A percentile compares a stretch with the other conserved stretches of the same genome.
These are phyloP conservation scores for Sus cebifrons DNA, from an alignment of 2,797 vertebrate species.

Conservation along the genomic window DNA sequence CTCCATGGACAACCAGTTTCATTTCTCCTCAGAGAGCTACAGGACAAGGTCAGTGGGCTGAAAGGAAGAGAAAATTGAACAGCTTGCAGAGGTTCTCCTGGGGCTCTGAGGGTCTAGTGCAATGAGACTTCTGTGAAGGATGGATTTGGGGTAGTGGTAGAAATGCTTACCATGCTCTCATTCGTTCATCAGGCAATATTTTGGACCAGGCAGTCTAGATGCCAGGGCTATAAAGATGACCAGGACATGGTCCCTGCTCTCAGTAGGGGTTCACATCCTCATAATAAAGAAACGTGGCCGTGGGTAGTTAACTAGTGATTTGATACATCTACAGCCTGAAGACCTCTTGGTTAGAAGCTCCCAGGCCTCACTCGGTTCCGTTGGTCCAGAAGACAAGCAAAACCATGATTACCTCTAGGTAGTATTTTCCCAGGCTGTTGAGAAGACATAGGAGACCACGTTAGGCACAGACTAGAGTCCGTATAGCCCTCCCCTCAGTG, in stretches of 20 bases:
- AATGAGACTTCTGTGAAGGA: neutral
- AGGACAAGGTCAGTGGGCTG: slow-evolving; percentile 94
- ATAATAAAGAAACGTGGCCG: neutral
- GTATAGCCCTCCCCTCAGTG: neutral
- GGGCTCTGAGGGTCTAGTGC: neutral
- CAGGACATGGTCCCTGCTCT: neutral
- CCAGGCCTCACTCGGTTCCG: neutral
- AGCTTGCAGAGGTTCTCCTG: neutral
- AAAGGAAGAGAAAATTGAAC: slow-evolving; percentile 36
- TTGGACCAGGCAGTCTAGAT: neutral
- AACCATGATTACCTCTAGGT: neutral
- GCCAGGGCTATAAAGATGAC: neutral
- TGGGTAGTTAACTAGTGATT: neutral
- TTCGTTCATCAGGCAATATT: slow-evolving; percentile 12
- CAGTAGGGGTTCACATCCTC: neutral
- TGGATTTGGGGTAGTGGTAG: neutral
- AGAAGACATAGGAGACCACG: slow-evolving; percentile 14
- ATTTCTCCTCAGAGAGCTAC: slow-evolving; percentile 97
- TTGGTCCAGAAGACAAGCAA: neutral
- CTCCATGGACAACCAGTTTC: slow-evolving; percentile 97
- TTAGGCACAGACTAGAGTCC: slow-evolving; percentile 26
- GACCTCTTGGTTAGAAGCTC: slow-evolving; percentile 31
- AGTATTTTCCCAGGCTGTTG: slow-evolving; percentile 40
- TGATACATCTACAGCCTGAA: neutral
- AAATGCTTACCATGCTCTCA: neutral